These are phyloP conservation scores for Macrotis lagotis DNA, from an alignment of 2,113 vertebrate genomes.

Conservation along the genomic window DNA sequence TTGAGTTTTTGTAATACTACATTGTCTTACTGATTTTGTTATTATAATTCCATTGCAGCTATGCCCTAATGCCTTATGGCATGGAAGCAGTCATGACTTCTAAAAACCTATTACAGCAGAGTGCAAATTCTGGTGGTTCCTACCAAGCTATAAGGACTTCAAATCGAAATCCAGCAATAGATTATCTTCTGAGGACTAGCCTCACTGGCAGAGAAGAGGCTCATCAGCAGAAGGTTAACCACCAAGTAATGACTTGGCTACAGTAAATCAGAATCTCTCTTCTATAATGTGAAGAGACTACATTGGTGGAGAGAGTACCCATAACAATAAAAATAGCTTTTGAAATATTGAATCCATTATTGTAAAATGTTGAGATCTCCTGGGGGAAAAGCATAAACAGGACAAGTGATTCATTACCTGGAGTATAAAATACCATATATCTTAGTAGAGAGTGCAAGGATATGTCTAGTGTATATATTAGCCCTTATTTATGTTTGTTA, in stretches of 20 bases:
- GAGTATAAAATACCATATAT: neutral
- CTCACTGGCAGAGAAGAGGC: neutral
- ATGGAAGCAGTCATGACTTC: neutral
- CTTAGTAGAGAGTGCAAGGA: neutral
- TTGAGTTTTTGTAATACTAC: neutral
- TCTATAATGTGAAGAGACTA: neutral
- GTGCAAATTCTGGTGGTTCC: neutral
- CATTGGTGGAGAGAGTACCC: neutral
- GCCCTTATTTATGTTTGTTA: neutral
- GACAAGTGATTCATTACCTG: neutral
- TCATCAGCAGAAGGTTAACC: neutral
- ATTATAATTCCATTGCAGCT: neutral
- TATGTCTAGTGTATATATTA: neutral
- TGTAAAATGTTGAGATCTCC: neutral
- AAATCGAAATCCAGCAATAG: neutral
- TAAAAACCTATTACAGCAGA: neutral
- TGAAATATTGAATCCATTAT: neutral
- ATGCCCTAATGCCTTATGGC: neutral
- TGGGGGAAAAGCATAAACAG: neutral
- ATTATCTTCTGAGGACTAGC: neutral
- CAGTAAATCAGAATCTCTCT: neutral
- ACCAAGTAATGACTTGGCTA: neutral
- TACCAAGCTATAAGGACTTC: neutral
- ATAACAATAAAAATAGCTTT: neutral
- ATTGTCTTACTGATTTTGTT: neutral